A percentile compares a stretch with the other conserved stretches of the same genome.
Evolutionary conservation across 2,113 vertebrate species (phyloP).

Genomic region (Pangasianodon gigas): DNA sequence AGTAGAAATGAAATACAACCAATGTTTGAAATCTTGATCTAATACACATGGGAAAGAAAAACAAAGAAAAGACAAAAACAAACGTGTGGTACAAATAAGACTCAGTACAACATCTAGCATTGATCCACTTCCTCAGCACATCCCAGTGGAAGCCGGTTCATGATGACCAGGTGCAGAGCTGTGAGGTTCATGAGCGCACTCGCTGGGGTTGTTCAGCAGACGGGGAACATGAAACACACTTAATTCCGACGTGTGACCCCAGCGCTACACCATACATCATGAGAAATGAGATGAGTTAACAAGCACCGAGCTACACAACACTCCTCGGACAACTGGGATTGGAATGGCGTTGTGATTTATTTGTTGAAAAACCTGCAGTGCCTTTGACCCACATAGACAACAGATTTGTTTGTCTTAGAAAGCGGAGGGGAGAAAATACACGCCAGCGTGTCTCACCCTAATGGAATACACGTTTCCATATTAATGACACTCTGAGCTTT

Average conservation of each 20-base stretch:
- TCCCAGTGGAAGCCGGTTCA: slow-evolving; percentile 13
- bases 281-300: slow-evolving; percentile 60
- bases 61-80: neutral
- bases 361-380: slow-evolving; percentile 54
- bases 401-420: slow-evolving; percentile 68
- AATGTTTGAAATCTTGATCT: slow-evolving; percentile 8
- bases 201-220: slow-evolving; percentile 34
- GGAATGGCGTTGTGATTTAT: slow-evolving; percentile 57
- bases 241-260: slow-evolving; percentile 45
- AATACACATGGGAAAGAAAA: neutral
- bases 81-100: neutral
- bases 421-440: slow-evolving; percentile 18
- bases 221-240: slow-evolving; percentile 29
- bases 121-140: slow-evolving; percentile 10
- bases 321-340: slow-evolving; percentile 52
- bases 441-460: slow-evolving; percentile 56
- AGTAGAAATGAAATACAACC: neutral
- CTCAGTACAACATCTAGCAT: slow-evolving; percentile 14
- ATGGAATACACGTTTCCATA: slow-evolving; percentile 57
- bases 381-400: slow-evolving; percentile 65
- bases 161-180: slow-evolving; percentile 35
- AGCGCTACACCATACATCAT: slow-evolving; percentile 50
- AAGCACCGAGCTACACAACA: slow-evolving; percentile 53
- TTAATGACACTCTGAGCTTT: slow-evolving; percentile 65
- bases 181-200: slow-evolving; percentile 31